Evolutionary conservation across 2,888 invertebrate species (phyloP).

Genomic region (Xestia ashworthii): DNA sequence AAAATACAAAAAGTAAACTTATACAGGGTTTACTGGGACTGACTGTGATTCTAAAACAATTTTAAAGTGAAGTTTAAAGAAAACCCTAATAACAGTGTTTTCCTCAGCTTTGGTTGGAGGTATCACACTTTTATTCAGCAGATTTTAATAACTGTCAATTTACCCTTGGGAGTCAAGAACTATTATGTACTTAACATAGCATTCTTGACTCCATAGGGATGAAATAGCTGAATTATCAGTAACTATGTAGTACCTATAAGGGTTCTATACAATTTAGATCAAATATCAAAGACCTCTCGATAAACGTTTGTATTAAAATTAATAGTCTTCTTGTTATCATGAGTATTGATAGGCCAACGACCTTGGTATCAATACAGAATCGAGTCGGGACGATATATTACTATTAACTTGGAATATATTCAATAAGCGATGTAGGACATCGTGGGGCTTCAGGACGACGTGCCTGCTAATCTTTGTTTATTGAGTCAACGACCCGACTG

Average conservation of each 20-base stretch:
- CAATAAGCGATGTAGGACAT: neutral
- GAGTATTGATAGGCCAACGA: neutral
- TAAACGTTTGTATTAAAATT: slow-evolving; percentile 12
- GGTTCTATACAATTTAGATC: neutral
- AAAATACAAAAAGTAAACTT: neutral
- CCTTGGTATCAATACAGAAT: slow-evolving; percentile 15
- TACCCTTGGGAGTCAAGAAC: neutral
- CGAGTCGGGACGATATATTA: slow-evolving; percentile 11
- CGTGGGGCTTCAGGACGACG: slow-evolving; percentile 11
- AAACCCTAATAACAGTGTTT: neutral
- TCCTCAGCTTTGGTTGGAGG: neutral
- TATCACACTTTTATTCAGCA: neutral
- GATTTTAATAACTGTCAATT: neutral
- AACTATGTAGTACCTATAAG: neutral
- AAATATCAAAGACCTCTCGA: neutral
- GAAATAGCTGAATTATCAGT: neutral
- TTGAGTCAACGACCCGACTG: slow-evolving; percentile 5
- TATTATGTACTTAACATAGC: no score
- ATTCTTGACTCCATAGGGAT: no score
- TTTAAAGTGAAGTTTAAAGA: neutral
- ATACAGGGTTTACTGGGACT: neutral
- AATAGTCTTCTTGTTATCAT: slow-evolving; percentile 9
- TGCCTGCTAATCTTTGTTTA: slow-evolving; percentile 21
- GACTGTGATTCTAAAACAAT: neutral
- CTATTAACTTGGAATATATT: slow-evolving; percentile 7